Base-by-base conservation (phyloP, 2,113 vertebrate genomes). In the Melospiza georgiana region DNA sequence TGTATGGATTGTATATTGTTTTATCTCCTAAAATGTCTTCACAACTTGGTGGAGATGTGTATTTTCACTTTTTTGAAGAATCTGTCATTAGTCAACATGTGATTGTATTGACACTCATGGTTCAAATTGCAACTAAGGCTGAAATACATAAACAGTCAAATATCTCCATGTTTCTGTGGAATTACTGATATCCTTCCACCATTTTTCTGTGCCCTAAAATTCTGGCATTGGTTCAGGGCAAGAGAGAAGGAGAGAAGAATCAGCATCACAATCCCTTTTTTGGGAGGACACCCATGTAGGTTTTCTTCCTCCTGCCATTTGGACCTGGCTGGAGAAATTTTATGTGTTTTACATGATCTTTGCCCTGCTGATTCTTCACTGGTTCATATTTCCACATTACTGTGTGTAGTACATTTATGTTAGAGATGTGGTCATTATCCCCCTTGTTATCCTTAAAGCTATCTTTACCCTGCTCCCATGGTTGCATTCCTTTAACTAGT, bases 281-380 rank as follows among this genome's bases (percentile, higher is more conserved):
- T 4, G 4, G 18, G 16, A 76, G 11, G 63, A 79, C 5, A 2
- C 33, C 0, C 0, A 6, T 51, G 6, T 59, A 8, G 5, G 2
- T 75, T 76, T 82, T 28, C 24, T 75, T 52, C 4, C 21, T 69
- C 7, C 22, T 88, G 7, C 13, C 8, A 22, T 82, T 82, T 83
- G 24, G 9, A 6, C 31, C n/a, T 78, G 15, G 3, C n/a, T 57
- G 46, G n/a, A 52, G 27, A 35, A 4, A 58, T 65, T 83, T 52
- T 23, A 33, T 48, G 16, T 0, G 1, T 44, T 88, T 79, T 41
- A 10, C 8, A 48, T 12, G 21, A 7, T 54, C 28, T 80, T 11
- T 76, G 22, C 7, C 15, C 24, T 84, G 19, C 10, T 65, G 27
- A 13, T 52, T 55, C 39, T 79, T 86, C 51, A 31, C 5, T 37